Evolutionary conservation across 2,888 invertebrate genomes (phyloP), one percentile per base, ranked within the genome.

Genomic region (Pherbina coryleti): DNA sequence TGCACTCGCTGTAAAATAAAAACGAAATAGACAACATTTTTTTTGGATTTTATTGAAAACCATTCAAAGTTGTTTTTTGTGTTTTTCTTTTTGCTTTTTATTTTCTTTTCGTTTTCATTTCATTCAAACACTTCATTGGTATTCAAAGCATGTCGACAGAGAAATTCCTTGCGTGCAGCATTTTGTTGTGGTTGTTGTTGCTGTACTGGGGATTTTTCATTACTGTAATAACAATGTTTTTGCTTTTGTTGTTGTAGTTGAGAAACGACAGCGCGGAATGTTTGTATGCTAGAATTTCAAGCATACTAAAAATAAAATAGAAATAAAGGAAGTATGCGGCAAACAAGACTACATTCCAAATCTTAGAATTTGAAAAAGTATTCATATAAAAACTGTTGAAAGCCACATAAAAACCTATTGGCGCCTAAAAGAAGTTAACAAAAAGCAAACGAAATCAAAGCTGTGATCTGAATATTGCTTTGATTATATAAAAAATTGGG

Each of bases 111-210:
- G 19, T 69, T 19, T 22, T 66, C 66, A 66, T 28, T 34, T 28
- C 8, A 0, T 17, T 34, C 37, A 60, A 34, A 25, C 19, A 37
- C 5, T 60, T 62, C 62, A 25, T 44, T 62, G 19, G 73, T 34
- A 62, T 62, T 37, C 62, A 28, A 74, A 9, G 64, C 31, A 74
- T 74, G 62, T 74, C 19, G 73, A 19, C 49, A 44, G 17, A 62
- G 49, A 51, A 74, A 74, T 74, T 74, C 73, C 49, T 62, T 19
- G 64, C 62, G 25, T 74, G 73, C 64, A 64, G 28, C 31, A 34
- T n/a, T 49, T 49, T 34, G 57, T 72, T 60, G 55, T 55, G n/a
- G 71, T 57, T 31, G 31, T 71, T 53, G n/a, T 71, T 31, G 17
- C 28, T 51, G 25, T 74, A 55, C n/a, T 69, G 34, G 49, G 69